Evolutionary conservation across 1,140 invertebrate species (phyloP).

Genomic region (Helicorthomorpha holstii): DNA sequence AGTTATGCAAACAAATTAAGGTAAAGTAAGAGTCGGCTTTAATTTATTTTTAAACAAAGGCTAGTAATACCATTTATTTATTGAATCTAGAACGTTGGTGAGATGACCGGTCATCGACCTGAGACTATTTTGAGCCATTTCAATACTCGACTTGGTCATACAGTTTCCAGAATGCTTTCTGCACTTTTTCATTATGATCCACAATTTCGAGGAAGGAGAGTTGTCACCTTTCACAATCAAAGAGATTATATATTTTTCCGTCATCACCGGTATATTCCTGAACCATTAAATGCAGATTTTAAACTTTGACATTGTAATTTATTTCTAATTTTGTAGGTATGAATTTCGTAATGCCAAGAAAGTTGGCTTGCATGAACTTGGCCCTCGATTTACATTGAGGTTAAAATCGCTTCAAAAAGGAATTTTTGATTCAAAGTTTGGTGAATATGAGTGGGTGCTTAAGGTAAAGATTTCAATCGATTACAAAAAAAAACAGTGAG

Average conservation of each 20-base stretch:
- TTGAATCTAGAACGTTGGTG: conserved; percentile 22
- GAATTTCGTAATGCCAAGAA: conserved; percentile 72
- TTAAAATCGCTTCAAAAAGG: conserved; percentile 85
- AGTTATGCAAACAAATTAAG: conserved; percentile 31
- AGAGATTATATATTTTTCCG: conserved; percentile 97
- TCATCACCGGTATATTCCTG: conserved; percentile 62
- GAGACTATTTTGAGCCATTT: conserved; percentile 97
- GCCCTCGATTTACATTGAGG: conserved; percentile 88
- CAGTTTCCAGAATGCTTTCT: conserved; percentile 82
- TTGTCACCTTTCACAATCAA: conserved; percentile 96
- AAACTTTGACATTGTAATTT: conserved; percentile 10
- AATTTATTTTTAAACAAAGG: neutral
- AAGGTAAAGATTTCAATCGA: conserved; percentile 36
- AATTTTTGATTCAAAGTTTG: conserved; percentile 89
- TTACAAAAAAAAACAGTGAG: neutral
- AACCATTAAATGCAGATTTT: conserved; percentile 8
- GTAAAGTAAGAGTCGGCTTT: conserved; percentile 21
- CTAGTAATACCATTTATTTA: conserved; percentile 2
- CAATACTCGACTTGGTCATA: conserved; percentile 75
- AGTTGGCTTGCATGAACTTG: conserved; percentile 76
- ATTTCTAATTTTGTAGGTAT: conserved; percentile 40
- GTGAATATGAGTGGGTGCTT: conserved; percentile 94
- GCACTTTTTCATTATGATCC: conserved; percentile 92
- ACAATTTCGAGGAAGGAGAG: conserved; percentile 77
- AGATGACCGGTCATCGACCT: conserved; percentile 62